Conservation (phyloP, 2,113 vertebrate genomes). For the Protobothrops mucrosquamatus region DNA sequence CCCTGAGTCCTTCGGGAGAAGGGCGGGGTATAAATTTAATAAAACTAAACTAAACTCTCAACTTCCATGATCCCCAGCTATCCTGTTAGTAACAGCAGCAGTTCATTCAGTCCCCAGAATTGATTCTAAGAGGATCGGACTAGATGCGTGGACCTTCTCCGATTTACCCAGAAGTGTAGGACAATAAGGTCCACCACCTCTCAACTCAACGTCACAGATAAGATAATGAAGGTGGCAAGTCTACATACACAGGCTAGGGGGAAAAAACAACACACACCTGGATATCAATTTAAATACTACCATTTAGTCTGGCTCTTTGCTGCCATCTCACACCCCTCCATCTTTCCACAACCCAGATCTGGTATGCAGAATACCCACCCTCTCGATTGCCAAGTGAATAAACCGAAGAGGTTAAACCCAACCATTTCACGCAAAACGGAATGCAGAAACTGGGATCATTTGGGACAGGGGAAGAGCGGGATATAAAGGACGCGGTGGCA, state of each 20-base stretch:
- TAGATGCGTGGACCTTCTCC: background rate
- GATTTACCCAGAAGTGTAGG: background rate
- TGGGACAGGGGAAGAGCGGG: background rate
- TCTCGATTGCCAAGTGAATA: background rate
- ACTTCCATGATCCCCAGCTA: background rate
- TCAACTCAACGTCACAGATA: background rate
- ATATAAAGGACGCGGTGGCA: background rate
- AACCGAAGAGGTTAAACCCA: background rate
- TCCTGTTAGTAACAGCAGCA: background rate
- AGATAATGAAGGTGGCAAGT: background rate
- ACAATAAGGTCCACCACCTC: background rate
- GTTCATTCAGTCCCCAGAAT: background rate
- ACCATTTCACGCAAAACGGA: constrained; percentile 28
- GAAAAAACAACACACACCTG: background rate
- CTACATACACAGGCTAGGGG: background rate
- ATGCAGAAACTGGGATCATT: background rate
- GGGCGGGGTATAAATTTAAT: too few species aligned
- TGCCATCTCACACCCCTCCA: background rate
- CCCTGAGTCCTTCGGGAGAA: too few species aligned
- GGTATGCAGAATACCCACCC: background rate
- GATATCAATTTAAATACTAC: background rate
- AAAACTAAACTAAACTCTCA: too few species aligned
- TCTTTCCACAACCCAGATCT: background rate
- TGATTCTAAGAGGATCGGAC: background rate
- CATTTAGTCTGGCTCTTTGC: background rate